A percentile compares a stretch with the other conserved stretches of the same genome.
phyloP scores from a whole-genome alignment of 35 echinoderm and acorn worm species.

The Lytechinus variegatus region DNA sequence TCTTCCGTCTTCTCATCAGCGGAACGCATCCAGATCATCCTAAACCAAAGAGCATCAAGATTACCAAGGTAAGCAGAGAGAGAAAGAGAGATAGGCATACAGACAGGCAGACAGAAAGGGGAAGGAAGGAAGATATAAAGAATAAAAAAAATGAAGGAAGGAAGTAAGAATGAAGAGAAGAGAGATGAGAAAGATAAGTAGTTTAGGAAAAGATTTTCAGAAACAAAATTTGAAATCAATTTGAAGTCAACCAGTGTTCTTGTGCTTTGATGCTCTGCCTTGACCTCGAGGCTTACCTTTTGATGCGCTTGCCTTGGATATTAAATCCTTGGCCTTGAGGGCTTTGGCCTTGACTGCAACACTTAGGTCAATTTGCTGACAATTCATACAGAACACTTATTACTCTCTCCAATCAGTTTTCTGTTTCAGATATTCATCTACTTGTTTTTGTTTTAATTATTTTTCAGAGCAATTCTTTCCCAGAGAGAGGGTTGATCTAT shows the following conservation, averaged over 20 bases:
- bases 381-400: no score
- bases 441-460: neutral
- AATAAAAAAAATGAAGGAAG: neutral
- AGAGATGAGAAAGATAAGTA: neutral
- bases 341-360: no score
- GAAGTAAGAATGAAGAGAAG: neutral
- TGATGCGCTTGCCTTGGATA: no score
- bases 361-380: no score
- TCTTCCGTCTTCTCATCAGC: constrained; percentile 92
- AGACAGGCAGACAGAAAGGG: neutral
- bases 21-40: constrained; percentile 92
- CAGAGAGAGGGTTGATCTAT: constrained; percentile 86
- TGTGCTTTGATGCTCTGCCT: no score
- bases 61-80: constrained; percentile 80
- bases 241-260: no score
- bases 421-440: no score
- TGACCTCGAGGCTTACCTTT: no score
- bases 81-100: neutral
- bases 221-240: no score
- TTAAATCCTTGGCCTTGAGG: no score
- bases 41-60: constrained; percentile 99
- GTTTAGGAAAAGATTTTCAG: no score
- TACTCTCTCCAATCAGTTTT: no score
- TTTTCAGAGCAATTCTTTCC: constrained; percentile 96
- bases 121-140: neutral